Evolutionary conservation across 2,797 vertebrate species (phyloP), one percentile per base, ranked within the genome.

Genomic region (Euphonia xanthogaster): DNA sequence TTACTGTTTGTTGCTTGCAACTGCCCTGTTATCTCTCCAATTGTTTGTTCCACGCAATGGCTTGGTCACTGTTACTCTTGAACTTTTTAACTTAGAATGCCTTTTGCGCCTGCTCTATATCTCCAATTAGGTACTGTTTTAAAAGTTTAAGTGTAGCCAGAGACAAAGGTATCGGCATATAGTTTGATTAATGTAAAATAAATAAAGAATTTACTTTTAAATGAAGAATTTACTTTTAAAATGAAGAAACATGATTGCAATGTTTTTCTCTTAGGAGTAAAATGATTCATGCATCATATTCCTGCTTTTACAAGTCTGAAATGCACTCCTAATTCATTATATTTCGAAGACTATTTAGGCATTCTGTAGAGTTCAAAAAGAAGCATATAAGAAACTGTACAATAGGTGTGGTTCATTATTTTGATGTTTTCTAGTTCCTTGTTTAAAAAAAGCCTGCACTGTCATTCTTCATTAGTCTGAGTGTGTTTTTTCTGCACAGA

Each of bases 81-180:
- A 80, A 13, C 6, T 67, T n/a, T 71, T 72, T 55, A 57, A 66
- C 3, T 48, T 31, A 40, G 9, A 60, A 51, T 62, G 8, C 17
- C 10, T 47, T 75, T 66, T 27, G 19, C 1, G 33, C 2, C 5
- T 48, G 13, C 9, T 72, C 4, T 71, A 0, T 33, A 39, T 42
- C 7, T 71, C 12, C 44, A 58, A 27, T 42, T 58, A 85, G 8
- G 4, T 4, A 39, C 13, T 10, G 8, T 13, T 74, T 72, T 42
- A 6, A 71, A 88, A 86, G 37, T 51, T 22, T 55, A 27, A 31
- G 31, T 30, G 6, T 40, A 62, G 7, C 4, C 48, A 77, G 40
- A 71, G 18, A 55, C 14, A 63, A 82, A 81, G 15, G 35, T 39
- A 39, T n/a, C 18, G 19, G 1, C 8, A 61, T 3, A 51, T 14